Percentiles rank a stretch among this genome's conserved stretches.
These are phyloP conservation scores for Cryptus armator DNA, from an alignment of 2,888 invertebrate species.

Conservation along the genomic window DNA sequence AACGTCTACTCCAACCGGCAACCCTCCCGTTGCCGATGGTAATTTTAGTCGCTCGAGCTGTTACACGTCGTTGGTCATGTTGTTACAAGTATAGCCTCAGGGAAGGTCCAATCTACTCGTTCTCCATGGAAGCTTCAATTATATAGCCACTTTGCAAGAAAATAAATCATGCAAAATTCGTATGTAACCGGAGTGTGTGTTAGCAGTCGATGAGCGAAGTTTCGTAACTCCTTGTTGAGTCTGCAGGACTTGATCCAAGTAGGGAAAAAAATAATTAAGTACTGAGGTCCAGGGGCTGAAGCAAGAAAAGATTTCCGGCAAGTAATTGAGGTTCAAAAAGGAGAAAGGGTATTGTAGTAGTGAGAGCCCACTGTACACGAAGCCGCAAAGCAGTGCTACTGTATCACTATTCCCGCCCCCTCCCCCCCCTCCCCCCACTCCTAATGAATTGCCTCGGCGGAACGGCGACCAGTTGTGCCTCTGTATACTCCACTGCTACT, in stretches of 20 bases:
- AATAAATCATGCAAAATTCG: conserved; percentile 25
- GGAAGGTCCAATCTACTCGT: conserved; percentile 45
- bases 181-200: background rate
- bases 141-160: conserved; percentile 31
- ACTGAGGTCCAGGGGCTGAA: background rate
- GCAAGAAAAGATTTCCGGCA: conserved; percentile 39
- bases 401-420: conserved; percentile 36
- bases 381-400: conserved; percentile 49
- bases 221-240: conserved; percentile 24
- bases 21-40: conserved; percentile 21
- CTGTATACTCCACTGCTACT: conserved; percentile 17
- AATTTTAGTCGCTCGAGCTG: conserved; percentile 69
- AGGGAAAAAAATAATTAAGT: background rate
- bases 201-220: background rate
- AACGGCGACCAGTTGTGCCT: conserved; percentile 43
- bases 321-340: conserved; percentile 48
- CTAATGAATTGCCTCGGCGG: conserved; percentile 58
- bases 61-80: conserved; percentile 77
- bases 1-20: conserved; percentile 39
- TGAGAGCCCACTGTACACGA: conserved; percentile 26
- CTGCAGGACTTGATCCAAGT: conserved; percentile 37
- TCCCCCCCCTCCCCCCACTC: background rate
- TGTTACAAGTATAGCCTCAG: conserved; percentile 78
- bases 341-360: conserved; percentile 24
- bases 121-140: conserved; percentile 42